Base-by-base conservation (phyloP, 2,888 invertebrate genomes). In the Eupithecia centaureata region DNA sequence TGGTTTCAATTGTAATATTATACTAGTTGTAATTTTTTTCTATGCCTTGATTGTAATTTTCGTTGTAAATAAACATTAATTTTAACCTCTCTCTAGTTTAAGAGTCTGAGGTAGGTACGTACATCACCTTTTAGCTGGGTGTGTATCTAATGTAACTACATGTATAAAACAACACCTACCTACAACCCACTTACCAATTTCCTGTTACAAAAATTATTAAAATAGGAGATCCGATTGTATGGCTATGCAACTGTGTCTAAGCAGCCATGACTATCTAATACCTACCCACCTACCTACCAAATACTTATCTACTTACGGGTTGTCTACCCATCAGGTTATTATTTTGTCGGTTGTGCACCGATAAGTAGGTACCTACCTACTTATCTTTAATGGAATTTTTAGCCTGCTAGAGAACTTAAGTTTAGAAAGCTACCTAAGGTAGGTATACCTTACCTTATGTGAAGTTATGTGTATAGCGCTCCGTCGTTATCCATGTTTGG, bases 181-280 rank as follows among this genome's bases (percentile, higher is more conserved):
- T 1, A 38, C 7, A 2, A 35, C 38, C 0, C 7, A n/a, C 35
- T 4, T 15, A 15, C 5, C 33, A 5, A 18, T 42, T 54, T 54
- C 18, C 56, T 30, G 32, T 56, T 10, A n/a, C 56, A 56, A 32
- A 32, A 28, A 27, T 54, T 7, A 51, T 51, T 51, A 27, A 27
- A 52, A 30, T 1, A 56, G 1, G 56, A 56, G 56, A 56, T 56
- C 56, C 32, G 5, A 22, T 18, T 32, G 56, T 32, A 30, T 32
- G 56, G 32, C 12, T 32, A n/a, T 18, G 59, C 18, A 28, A 60
- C 38, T 25, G 7, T 32, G 18, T n/a, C 10, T 12, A 56, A 56
- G 56, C 68, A 73, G 65, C 74, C 75, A 70, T 76, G 77, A 73
- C 73, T 67, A 67, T 70, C 74, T 58, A 30, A 25, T 59, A 51